phyloP scores from a whole-genome alignment of 2,797 vertebrate genomes.

The Ispidina lecontei region DNA sequence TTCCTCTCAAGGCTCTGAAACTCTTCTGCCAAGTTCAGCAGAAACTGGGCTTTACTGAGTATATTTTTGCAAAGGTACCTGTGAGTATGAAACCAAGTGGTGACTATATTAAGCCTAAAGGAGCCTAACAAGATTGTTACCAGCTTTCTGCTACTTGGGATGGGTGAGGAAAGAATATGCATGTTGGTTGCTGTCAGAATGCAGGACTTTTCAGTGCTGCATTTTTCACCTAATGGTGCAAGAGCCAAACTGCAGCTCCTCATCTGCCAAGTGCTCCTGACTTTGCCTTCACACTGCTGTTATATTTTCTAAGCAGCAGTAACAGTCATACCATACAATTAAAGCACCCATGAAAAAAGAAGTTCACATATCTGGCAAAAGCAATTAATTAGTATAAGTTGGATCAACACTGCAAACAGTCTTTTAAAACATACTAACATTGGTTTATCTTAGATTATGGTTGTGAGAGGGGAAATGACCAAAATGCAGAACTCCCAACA shows the following conservation, averaged over 20 bases:
- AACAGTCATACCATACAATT: not conserved
- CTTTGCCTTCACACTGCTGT: not conserved
- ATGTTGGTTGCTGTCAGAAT: not conserved
- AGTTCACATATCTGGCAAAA: not conserved
- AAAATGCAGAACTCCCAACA: not conserved
- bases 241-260: not conserved
- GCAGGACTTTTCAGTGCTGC: not conserved
- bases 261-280: not conserved
- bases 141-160: not conserved
- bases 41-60: not conserved
- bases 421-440: not conserved
- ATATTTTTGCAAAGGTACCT: not conserved
- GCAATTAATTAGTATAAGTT: not conserved
- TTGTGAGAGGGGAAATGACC: not conserved
- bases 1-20: not conserved
- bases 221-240: not conserved
- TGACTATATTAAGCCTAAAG: not conserved
- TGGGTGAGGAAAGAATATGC: not conserved
- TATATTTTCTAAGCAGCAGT: not conserved
- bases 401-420: not conserved
- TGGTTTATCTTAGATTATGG: not conserved
- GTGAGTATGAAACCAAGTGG: not conserved
- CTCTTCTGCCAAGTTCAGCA: not conserved
- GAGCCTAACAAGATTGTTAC: not conserved
- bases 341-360: not conserved